A percentile compares a stretch with the other conserved stretches of the same genome.
Evolutionary conservation across 2,113 vertebrate genomes (phyloP).

Genomic region (Bos indicus): DNA sequence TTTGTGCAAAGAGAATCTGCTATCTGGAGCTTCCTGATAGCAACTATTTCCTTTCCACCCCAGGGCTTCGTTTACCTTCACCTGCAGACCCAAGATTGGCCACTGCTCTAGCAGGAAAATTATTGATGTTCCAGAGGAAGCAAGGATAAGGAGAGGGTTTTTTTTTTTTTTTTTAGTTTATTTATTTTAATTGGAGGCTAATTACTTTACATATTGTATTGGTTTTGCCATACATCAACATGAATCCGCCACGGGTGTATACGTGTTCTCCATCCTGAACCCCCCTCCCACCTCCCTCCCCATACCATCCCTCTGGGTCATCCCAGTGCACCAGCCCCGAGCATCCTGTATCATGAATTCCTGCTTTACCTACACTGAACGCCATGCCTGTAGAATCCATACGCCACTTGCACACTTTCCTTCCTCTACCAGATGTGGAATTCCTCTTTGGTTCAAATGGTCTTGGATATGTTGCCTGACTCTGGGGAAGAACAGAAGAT

Average conservation of each 20-base stretch:
- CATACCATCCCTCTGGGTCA: no score
- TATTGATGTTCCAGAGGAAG: neutral
- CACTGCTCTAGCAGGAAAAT: neutral
- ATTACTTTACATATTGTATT: no score
- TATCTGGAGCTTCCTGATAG: neutral
- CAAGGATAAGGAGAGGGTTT: neutral
- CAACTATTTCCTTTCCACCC: neutral
- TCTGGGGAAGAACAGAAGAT: neutral
- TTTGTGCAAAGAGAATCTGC: neutral
- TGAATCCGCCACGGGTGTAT: rapidly evolving
- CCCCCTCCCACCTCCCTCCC: no score
- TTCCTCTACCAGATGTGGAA: neutral
- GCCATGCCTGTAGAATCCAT: neutral
- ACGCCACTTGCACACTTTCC: neutral
- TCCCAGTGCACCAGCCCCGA: no score
- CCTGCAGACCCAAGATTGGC: neutral
- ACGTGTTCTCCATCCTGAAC: no score
- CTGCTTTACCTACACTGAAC: neutral
- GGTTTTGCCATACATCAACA: no score
- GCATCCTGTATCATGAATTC: neutral
- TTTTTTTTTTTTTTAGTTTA: neutral
- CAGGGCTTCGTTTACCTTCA: neutral
- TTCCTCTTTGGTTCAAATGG: neutral
- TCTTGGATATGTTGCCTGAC: neutral
- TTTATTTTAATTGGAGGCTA: no score